These are phyloP conservation scores for Neodiprion fabricii DNA, from an alignment of 1,140 invertebrate genomes.

Conservation along the genomic window DNA sequence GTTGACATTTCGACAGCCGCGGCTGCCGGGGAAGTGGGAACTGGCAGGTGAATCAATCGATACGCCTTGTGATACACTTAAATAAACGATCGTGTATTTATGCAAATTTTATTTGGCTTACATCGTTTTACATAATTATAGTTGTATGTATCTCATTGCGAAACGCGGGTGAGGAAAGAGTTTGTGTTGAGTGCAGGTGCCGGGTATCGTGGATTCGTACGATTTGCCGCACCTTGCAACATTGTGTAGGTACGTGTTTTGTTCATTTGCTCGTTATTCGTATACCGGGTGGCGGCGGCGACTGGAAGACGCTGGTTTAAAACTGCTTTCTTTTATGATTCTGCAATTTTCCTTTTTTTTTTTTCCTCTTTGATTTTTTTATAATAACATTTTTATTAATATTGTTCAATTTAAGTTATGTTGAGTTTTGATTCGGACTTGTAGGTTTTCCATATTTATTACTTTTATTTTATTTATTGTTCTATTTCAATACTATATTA, in stretches of 20 bases:
- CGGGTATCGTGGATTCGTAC: too few relatives aligned
- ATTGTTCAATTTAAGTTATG: too few relatives aligned
- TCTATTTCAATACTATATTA: background rate
- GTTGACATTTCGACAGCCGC: background rate
- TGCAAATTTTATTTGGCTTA: constrained; percentile 55
- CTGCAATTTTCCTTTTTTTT: constrained; percentile 8
- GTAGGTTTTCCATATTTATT: background rate
- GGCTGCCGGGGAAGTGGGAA: background rate
- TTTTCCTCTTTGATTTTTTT: background rate
- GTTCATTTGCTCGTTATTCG: background rate
- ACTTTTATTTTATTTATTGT: background rate
- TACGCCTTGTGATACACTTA: constrained; percentile 38
- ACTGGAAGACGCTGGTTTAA: constrained; percentile 10
- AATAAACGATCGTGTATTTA: constrained; percentile 57
- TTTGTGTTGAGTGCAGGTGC: too few relatives aligned
- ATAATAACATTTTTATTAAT: background rate
- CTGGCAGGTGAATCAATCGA: too few relatives aligned
- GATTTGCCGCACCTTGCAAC: too few relatives aligned
- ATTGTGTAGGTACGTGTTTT: background rate
- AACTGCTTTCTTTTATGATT: background rate
- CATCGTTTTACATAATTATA: constrained; percentile 45
- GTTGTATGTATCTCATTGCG: constrained; percentile 16
- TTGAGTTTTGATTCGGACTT: too few relatives aligned
- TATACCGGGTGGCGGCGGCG: background rate
- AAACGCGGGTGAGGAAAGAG: background rate